Conservation (phyloP, 2,888 invertebrate genomes). For the Petrophora chlorosata region DNA sequence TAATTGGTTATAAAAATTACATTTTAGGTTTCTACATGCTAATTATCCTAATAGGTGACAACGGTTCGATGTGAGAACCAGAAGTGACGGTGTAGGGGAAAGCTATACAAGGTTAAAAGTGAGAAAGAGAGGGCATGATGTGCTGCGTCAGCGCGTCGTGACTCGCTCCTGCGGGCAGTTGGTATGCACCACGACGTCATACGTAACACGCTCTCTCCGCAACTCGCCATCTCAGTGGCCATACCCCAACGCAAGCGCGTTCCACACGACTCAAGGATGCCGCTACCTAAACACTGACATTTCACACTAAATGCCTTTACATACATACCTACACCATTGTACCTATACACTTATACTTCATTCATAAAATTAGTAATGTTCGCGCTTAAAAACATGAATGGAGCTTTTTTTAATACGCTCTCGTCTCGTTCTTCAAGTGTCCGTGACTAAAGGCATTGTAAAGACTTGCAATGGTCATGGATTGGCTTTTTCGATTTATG, state of each 20-base stretch:
- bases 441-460: conserved; percentile 23
- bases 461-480: conserved; percentile 8
- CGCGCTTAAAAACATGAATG: conserved; percentile 26
- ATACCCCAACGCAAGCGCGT: conserved; percentile 33
- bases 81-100: too few species aligned
- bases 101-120: too few species aligned
- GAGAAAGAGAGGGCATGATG: too few species aligned
- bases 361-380: conserved; percentile 30
- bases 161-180: too few species aligned
- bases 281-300: conserved; percentile 68
- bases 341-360: conserved; percentile 3
- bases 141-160: too few species aligned
- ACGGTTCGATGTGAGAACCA: too few species aligned
- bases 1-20: too few species aligned
- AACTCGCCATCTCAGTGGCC: conserved; percentile 36
- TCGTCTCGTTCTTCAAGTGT: conserved; percentile 30
- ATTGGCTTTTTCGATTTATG: conserved; percentile 25
- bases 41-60: too few species aligned
- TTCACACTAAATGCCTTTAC: conserved; percentile 46
- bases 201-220: conserved; percentile 22
- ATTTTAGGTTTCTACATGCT: too few species aligned
- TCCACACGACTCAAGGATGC: conserved; percentile 63
- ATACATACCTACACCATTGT: conserved; percentile 29
- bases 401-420: too few species aligned
- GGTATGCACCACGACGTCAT: too few species aligned